Base-by-base conservation (phyloP, 2,113 vertebrate species). In the Prietella phreatophila region DNA sequence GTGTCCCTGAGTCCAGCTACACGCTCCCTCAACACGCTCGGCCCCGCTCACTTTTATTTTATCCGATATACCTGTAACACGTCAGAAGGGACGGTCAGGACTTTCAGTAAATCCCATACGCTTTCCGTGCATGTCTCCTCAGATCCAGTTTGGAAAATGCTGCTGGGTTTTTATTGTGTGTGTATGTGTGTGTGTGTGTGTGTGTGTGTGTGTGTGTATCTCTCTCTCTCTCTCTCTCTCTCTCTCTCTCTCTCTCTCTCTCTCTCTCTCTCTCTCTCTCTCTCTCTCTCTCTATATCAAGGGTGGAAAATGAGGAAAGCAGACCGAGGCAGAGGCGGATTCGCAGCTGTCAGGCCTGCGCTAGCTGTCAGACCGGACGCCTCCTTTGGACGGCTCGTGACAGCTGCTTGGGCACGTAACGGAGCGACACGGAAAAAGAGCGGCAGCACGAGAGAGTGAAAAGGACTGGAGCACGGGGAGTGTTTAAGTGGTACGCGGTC, bases 11-110 rank as follows among this genome's bases (percentile, higher is more conserved):
- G 69, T 88, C 89, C 81, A 92, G 85, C 88, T 86, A 86, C 91
- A 90, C 88, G 85, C 88, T 36, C 75, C 42, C 42, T 47, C 88
- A 85, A 86, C 91, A 90, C 88, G 85, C 88, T 36, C 75, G 84
- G 88, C 88, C 93, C 88, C 90, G 86, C 91, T 84, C 84, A 89
- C 83, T 86, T 91, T 91, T 91, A 91, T 93, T 92, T 92, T 91
- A 86, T 58, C 36, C 53, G 91, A 85, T 92, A 90, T 91, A 92
- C 92, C 85, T 91, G 89, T 88, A 91, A 84, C 86, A 89, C 83
- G 50, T 81, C 53, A 60, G 88, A 90, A 83, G 85, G 39, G 86
- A 86, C 55, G 91, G 89, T 73, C 27, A 50, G 15, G 33, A n/a
- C 60, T 58, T 58, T 85, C 10, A 14, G 20, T 15, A 47, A 76